Percentiles rank a stretch among this genome's conserved stretches.
These are phyloP conservation scores for Melanotaenia maccullochi DNA, from an alignment of 2,797 vertebrate species.

Conservation along the genomic window DNA sequence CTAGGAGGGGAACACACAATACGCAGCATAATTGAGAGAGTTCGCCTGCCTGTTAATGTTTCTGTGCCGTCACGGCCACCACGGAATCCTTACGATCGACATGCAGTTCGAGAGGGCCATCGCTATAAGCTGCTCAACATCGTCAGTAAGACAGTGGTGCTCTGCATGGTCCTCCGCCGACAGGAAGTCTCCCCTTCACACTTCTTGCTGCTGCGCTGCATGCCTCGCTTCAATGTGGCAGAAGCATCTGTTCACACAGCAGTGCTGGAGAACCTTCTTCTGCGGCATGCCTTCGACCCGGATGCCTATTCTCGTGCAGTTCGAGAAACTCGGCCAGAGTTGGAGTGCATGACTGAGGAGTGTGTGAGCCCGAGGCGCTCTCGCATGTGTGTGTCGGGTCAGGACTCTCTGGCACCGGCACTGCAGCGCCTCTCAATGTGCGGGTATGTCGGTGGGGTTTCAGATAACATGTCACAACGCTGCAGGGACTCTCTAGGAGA, in stretches of 20 bases:
- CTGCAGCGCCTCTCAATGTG: slow-evolving; percentile 87
- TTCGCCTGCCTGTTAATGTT: slow-evolving; percentile 94
- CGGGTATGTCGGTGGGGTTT: slow-evolving; percentile 79
- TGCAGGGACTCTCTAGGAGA: slow-evolving; percentile 83
- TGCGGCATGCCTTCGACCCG: slow-evolving; percentile 90
- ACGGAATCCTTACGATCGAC: slow-evolving; percentile 93
- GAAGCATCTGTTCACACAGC: slow-evolving; percentile 90
- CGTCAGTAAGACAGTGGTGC: slow-evolving; percentile 96
- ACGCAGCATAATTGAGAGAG: slow-evolving; percentile 96
- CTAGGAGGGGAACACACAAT: slow-evolving; percentile 97
- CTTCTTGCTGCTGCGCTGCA: slow-evolving; percentile 93
- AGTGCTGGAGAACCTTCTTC: slow-evolving; percentile 87
- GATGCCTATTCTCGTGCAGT: slow-evolving; percentile 95
- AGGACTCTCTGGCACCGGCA: slow-evolving; percentile 82
- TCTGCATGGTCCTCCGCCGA: slow-evolving; percentile 92
- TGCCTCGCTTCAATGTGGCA: slow-evolving; percentile 93
- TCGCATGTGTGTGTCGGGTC: slow-evolving; percentile 85
- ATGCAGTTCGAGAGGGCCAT: slow-evolving; percentile 94
- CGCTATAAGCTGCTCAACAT: slow-evolving; percentile 98
- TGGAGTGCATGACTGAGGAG: slow-evolving; percentile 87
- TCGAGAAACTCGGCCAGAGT: slow-evolving; percentile 90
- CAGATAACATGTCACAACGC: slow-evolving; percentile 71
- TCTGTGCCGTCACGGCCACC: slow-evolving; percentile 92
- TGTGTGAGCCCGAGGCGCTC: slow-evolving; percentile 89
- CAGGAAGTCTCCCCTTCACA: slow-evolving; percentile 92